These are phyloP conservation scores for Xiphorhynchus elegans DNA, from an alignment of 2,113 vertebrate genomes.

Conservation along the genomic window DNA sequence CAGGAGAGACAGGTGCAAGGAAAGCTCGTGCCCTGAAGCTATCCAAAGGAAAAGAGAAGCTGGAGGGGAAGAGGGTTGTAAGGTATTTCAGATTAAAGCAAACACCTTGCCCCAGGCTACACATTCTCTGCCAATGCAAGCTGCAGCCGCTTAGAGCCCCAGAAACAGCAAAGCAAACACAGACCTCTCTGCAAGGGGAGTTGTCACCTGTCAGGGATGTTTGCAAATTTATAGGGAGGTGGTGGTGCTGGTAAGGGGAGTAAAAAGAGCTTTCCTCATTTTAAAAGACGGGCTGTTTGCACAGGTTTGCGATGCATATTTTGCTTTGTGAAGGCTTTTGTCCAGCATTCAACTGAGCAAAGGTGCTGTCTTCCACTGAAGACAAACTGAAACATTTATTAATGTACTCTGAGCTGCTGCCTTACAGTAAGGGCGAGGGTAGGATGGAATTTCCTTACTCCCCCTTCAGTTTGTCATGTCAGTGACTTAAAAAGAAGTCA, in stretches of 20 bases:
- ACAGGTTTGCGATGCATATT: slow-evolving; percentile 74
- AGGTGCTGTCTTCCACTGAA: slow-evolving; percentile 31
- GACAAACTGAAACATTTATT: slow-evolving; percentile 46
- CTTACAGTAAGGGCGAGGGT: slow-evolving; percentile 10
- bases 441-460: slow-evolving; percentile 4
- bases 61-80: slow-evolving; percentile 74
- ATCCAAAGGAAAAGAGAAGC: slow-evolving; percentile 62
- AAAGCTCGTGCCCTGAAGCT: slow-evolving; percentile 71
- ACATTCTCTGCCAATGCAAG: slow-evolving; percentile 73
- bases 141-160: slow-evolving; percentile 71
- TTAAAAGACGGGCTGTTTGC: slow-evolving; percentile 75
- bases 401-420: neutral
- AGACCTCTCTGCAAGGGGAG: slow-evolving; percentile 69
- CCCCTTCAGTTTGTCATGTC: neutral
- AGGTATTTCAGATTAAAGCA: slow-evolving; percentile 88
- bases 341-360: slow-evolving; percentile 2
- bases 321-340: slow-evolving; percentile 69
- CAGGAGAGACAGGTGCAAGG: slow-evolving; percentile 81
- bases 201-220: slow-evolving; percentile 78
- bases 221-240: slow-evolving; percentile 76
- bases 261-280: slow-evolving; percentile 68
- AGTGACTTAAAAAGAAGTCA: neutral
- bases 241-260: slow-evolving; percentile 56
- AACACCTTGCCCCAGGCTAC: slow-evolving; percentile 84
- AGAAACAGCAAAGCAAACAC: slow-evolving; percentile 77